Conservation (phyloP, 2,888 invertebrate species). For the Nephrocerus scutellatus region DNA sequence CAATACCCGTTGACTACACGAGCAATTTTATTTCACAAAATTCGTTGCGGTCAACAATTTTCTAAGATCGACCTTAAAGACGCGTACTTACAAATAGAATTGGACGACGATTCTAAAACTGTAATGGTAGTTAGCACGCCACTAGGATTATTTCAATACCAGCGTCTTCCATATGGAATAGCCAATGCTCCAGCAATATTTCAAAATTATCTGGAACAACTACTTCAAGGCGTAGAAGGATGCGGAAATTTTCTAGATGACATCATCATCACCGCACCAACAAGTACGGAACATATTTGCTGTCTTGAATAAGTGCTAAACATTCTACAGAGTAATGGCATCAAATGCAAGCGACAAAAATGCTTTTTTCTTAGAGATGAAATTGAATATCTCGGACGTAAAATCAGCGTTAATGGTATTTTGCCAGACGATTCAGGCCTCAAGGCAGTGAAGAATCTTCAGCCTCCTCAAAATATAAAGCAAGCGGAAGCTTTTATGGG, state of each 20-base stretch:
- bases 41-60: slow-evolving; percentile 23
- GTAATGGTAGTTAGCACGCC: slow-evolving; percentile 35
- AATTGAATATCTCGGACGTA: slow-evolving; percentile 30
- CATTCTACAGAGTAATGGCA: slow-evolving; percentile 22
- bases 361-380: slow-evolving; percentile 34
- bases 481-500: slow-evolving; percentile 30
- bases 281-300: slow-evolving; percentile 24
- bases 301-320: slow-evolving; percentile 24
- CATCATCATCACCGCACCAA: slow-evolving; percentile 26
- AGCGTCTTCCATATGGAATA: slow-evolving; percentile 39
- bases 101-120: slow-evolving; percentile 27
- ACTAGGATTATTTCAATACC: slow-evolving; percentile 34
- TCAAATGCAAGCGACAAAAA: slow-evolving; percentile 28
- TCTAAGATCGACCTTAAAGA: slow-evolving; percentile 29
- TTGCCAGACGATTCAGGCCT: slow-evolving; percentile 13
- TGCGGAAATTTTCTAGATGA: slow-evolving; percentile 34
- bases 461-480: slow-evolving; percentile 19
- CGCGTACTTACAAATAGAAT: slow-evolving; percentile 36
- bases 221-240: slow-evolving; percentile 29
- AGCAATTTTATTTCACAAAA: slow-evolving; percentile 23
- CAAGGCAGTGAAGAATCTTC: slow-evolving; percentile 15
- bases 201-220: slow-evolving; percentile 34
- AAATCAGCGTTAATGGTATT: slow-evolving; percentile 20
- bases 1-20: slow-evolving; percentile 27
- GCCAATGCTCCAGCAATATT: slow-evolving; percentile 35